Evolutionary conservation across 2,888 invertebrate species (phyloP), one percentile per base, ranked within the genome.

Genomic region (Macrosiphum euphorbiae): DNA sequence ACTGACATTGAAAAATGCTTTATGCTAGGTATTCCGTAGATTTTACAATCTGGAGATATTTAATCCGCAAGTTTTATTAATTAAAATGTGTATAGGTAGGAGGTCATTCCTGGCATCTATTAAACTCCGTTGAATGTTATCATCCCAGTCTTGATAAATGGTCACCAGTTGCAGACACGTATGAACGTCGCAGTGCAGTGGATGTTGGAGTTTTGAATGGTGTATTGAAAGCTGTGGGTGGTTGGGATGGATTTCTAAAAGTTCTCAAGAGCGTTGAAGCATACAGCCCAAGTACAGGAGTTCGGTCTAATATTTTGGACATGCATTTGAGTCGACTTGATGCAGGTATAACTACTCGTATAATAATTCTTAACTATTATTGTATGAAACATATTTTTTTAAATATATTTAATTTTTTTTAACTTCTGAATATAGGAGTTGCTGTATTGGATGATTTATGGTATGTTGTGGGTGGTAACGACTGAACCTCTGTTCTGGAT

Each of bases 31-130:
- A 44, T 44, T 44, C 44, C 7, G 44, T 44, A 44, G 44, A 44
- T 44, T 44, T 44, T 44, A 44, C 44, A 7, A 44, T 44, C 44
- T 7, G 7, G 44, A 7, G 3, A 44, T 44, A 4, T 44, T 44
- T 44, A 44, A 44, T 44, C 44, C 4, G 7, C 44, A 44, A 44
- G 44, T 44, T 44, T 5, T 44, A 44, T 28, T 52, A 88, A 0
- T 44, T 7, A 24, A 28, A 52, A 1, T 61, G 5, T 41, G 5
- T 86, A 20, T 95, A 97, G 97, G 97, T 98, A 94, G 99, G 99
- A 94, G 99, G 99, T 16, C 99, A 99, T 96, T 99, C 99, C 96
- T 98, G 99, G 11, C 98, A 98, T 96, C 99, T 99, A 96, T 96
- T 99, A 95, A 97, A 97, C 95, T 97, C 98, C 16, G 99, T 99